phyloP scores from a whole-genome alignment of 2,888 invertebrate genomes.

The Ashinkailepas kermadecensis region DNA sequence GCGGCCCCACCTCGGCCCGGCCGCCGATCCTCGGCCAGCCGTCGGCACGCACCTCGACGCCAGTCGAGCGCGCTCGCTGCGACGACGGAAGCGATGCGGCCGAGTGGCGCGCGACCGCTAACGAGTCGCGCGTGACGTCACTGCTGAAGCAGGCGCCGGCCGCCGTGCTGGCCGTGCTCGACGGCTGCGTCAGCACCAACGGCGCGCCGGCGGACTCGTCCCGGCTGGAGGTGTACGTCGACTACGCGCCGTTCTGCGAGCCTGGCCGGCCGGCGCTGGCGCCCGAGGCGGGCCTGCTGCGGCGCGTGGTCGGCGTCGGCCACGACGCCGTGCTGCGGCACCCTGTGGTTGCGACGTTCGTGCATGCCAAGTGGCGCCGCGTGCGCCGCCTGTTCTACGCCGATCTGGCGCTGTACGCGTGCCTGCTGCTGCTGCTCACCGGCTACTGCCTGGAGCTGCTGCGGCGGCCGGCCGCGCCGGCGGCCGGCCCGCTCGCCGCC shows the following conservation, averaged over 20 bases:
- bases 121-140: slow-evolving; percentile 24
- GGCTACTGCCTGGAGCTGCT: neutral
- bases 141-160: slow-evolving; percentile 50
- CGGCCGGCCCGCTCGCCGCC: neutral
- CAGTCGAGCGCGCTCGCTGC: too few relatives aligned
- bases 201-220: slow-evolving; percentile 44
- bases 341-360: slow-evolving; percentile 51
- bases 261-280: slow-evolving; percentile 43
- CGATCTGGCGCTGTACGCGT: slow-evolving; percentile 48
- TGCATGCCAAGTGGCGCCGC: slow-evolving; percentile 52
- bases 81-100: too few relatives aligned
- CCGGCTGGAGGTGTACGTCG: slow-evolving; percentile 46
- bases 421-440: slow-evolving; percentile 42
- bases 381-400: slow-evolving; percentile 48
- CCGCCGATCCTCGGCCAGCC: too few relatives aligned
- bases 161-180: slow-evolving; percentile 49
- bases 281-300: slow-evolving; percentile 49
- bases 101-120: too few relatives aligned
- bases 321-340: slow-evolving; percentile 49
- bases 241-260: slow-evolving; percentile 42
- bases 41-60: too few relatives aligned
- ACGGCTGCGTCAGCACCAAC: slow-evolving; percentile 49
- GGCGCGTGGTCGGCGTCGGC: slow-evolving; percentile 48
- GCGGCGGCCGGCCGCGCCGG: neutral
- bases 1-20: too few relatives aligned